Evolutionary conservation across 2,113 vertebrate genomes (phyloP).

Genomic region (Clarias gariepinus): DNA sequence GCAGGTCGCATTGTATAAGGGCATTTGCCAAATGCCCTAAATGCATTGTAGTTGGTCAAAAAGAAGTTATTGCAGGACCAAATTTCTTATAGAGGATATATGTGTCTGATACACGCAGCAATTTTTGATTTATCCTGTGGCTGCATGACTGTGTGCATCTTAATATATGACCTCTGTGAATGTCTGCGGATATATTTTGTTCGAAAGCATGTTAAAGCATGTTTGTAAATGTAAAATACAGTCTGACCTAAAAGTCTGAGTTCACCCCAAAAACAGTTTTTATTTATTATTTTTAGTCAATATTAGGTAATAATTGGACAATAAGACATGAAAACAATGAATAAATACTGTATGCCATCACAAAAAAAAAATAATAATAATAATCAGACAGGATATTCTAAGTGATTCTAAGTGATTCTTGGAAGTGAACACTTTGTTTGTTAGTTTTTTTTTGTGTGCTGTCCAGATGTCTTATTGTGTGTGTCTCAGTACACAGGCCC

Average conservation of each 20-base stretch:
- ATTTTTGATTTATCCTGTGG: not conserved
- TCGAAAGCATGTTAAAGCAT: not conserved
- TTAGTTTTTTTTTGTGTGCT: not conserved
- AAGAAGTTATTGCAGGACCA: not conserved
- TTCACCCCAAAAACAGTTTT: not conserved
- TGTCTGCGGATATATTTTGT: not conserved
- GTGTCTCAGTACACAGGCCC: conserved; percentile 86
- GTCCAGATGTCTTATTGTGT: conserved; percentile 36
- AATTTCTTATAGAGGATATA: not conserved
- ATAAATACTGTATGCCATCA: not conserved
- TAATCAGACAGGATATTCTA: not conserved
- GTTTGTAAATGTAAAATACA: not conserved
- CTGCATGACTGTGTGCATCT: conserved; percentile 1
- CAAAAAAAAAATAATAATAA: not conserved
- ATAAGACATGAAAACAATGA: not conserved
- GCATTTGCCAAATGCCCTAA: too few relatives aligned
- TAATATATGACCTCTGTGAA: not conserved
- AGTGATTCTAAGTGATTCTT: not conserved
- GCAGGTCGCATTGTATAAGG: too few relatives aligned
- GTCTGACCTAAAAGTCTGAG: not conserved
- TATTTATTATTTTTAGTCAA: not conserved
- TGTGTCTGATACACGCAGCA: not conserved
- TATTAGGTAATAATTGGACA: not conserved
- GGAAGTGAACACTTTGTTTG: not conserved
- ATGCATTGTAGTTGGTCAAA: not conserved